A percentile compares a stretch with the other conserved stretches of the same genome.
These are phyloP conservation scores for Strigamia maritima DNA, from an alignment of 2,888 invertebrate species.

Conservation along the genomic window DNA sequence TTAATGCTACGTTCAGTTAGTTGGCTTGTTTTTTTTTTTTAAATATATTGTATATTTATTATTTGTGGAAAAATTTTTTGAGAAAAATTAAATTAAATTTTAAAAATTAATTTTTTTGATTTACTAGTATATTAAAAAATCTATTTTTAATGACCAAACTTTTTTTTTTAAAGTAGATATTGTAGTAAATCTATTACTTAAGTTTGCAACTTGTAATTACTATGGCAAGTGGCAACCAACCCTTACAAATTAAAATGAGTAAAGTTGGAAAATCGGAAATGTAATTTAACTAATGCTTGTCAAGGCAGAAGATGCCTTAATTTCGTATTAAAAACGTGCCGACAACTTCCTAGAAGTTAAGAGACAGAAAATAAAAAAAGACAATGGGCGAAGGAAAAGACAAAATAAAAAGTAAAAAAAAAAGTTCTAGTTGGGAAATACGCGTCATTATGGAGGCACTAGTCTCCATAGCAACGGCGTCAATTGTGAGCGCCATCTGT, in stretches of 20 bases:
- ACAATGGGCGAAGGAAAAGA: background rate
- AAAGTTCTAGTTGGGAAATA: background rate
- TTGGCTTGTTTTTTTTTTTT: no score
- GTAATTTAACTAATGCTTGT: conserved; percentile 16
- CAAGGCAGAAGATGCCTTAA: conserved; percentile 5
- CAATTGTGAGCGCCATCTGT: conserved; percentile 18
- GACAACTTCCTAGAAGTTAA: conserved; percentile 1
- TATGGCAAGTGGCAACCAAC: no score
- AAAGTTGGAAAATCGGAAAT: conserved; percentile 3
- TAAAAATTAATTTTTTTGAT: no score
- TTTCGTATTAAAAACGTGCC: conserved; percentile 23
- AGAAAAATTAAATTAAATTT: no score
- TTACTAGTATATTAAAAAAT: no score
- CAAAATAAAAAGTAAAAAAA: background rate
- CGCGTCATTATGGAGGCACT: background rate
- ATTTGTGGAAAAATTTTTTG: no score
- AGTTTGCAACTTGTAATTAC: no score
- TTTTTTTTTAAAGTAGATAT: no score
- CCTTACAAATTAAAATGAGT: background rate
- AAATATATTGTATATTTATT: no score
- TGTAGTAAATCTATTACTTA: no score
- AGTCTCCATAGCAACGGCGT: conserved; percentile 20
- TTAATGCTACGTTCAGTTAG: no score
- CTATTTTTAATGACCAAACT: no score
- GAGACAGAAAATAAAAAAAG: background rate